Conservation (phyloP, 2,113 vertebrate species). For the Dendrocopos noguchii region DNA sequence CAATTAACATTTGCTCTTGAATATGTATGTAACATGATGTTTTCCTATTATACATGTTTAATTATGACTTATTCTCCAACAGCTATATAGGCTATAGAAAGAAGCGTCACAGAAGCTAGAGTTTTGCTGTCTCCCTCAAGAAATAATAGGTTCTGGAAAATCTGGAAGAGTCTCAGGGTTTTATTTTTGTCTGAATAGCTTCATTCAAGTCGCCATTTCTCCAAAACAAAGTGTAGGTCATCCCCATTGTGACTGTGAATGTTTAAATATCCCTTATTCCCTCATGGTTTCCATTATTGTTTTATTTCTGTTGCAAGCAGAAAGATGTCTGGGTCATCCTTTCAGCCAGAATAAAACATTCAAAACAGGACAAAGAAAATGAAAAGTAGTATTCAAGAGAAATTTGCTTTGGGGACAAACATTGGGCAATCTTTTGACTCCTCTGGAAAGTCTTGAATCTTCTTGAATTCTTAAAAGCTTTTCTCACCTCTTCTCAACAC, state of each 20-base stretch:
- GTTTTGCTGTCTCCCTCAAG: not conserved
- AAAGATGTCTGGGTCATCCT: slow-evolving; percentile 48
- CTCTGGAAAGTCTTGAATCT: slow-evolving; percentile 9
- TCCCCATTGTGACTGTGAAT: not conserved
- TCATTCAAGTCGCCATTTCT: slow-evolving; percentile 20
- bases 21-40: slow-evolving; percentile 71
- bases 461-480: slow-evolving; percentile 36
- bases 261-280: slow-evolving; percentile 39
- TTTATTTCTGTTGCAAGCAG: slow-evolving; percentile 35
- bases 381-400: slow-evolving; percentile 17
- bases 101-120: slow-evolving; percentile 14
- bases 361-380: not conserved
- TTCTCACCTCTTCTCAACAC: slow-evolving; percentile 22
- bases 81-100: slow-evolving; percentile 26
- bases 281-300: slow-evolving; percentile 34
- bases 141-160: slow-evolving; percentile 47
- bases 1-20: slow-evolving; percentile 72
- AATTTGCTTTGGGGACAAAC: not conserved
- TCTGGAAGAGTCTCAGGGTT: not conserved
- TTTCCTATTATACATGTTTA: slow-evolving; percentile 71
- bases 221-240: not conserved
- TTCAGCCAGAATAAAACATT: slow-evolving; percentile 3
- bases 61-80: slow-evolving; percentile 55
- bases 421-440: slow-evolving; percentile 40
- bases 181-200: slow-evolving; percentile 44